Conservation (phyloP, 2,888 invertebrate genomes). For the Oscheius onirici region DNA sequence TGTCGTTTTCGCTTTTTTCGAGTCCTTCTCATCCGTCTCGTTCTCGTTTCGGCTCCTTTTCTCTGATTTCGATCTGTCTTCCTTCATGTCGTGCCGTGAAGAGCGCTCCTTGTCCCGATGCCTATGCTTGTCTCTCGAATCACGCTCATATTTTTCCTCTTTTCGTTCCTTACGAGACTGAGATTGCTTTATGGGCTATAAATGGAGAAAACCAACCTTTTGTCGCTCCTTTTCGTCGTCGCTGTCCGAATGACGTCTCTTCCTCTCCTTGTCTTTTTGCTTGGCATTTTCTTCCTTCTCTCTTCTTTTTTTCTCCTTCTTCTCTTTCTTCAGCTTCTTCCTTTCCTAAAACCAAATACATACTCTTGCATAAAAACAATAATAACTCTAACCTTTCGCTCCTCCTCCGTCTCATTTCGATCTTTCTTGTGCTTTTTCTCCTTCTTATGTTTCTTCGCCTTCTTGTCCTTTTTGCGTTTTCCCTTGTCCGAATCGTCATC, state of each 20-base stretch:
- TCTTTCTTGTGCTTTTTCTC: conserved; percentile 51
- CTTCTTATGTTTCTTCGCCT: conserved; percentile 51
- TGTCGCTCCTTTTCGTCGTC: background rate
- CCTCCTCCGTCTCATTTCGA: conserved; percentile 28
- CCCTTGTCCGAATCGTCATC: conserved; percentile 8
- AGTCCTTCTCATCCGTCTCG: background rate
- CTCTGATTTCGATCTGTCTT: background rate
- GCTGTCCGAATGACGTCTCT: background rate
- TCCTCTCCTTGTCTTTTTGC: background rate
- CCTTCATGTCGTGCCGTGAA: background rate
- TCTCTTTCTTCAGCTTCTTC: conserved; percentile 34
- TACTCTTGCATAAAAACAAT: too few species aligned
- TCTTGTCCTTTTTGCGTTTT: conserved; percentile 44
- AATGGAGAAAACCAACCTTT: too few species aligned
- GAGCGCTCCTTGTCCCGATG: background rate
- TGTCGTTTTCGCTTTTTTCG: background rate
- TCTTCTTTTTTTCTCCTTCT: conserved; percentile 21
- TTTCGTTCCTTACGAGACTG: background rate
- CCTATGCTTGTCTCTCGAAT: background rate
- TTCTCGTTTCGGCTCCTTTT: background rate
- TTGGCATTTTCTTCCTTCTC: conserved; percentile 18
- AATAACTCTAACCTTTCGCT: conserved; percentile 13
- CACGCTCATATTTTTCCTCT: conserved; percentile 1
- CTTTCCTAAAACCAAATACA: too few species aligned
- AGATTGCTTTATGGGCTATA: background rate